These are phyloP conservation scores for Uromys caudimaculatus DNA, from an alignment of 2,797 vertebrate species.

Conservation along the genomic window DNA sequence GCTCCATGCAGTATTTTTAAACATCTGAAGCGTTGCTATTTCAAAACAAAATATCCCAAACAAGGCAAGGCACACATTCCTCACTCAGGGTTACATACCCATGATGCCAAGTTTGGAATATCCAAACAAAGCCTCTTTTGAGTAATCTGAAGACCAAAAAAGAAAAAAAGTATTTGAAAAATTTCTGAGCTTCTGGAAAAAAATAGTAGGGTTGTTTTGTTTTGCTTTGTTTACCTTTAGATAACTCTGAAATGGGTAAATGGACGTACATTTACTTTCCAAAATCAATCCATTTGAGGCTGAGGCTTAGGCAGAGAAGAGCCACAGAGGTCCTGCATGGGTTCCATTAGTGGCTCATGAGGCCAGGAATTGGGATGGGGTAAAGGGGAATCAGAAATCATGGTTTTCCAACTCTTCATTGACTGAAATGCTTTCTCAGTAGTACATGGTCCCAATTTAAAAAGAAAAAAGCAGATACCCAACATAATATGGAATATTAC, in stretches of 20 bases:
- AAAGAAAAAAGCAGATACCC: neutral
- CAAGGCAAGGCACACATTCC: slow-evolving; percentile 79
- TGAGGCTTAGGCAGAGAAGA: slow-evolving; percentile 54
- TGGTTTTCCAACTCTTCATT: neutral
- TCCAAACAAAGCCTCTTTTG: slow-evolving; percentile 79
- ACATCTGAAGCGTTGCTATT: slow-evolving; percentile 83
- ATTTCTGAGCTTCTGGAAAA: slow-evolving; percentile 59
- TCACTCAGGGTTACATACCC: slow-evolving; percentile 74
- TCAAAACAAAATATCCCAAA: slow-evolving; percentile 84
- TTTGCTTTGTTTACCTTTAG: slow-evolving; percentile 51
- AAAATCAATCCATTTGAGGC: slow-evolving; percentile 76
- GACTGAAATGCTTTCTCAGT: neutral
- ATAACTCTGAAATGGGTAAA: slow-evolving; percentile 75
- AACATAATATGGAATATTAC: too few relatives aligned
- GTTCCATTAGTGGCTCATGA: slow-evolving; percentile 29
- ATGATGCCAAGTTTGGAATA: slow-evolving; percentile 75
- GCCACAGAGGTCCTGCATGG: slow-evolving; percentile 54
- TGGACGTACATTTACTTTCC: slow-evolving; percentile 67
- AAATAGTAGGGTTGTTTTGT: slow-evolving; percentile 57
- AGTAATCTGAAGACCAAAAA: slow-evolving; percentile 69
- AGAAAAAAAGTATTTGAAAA: slow-evolving; percentile 77
- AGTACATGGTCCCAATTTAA: neutral
- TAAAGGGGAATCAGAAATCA: neutral
- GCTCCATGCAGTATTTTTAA: slow-evolving; percentile 80
- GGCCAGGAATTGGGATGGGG: neutral